Percentiles rank a stretch among this genome's conserved stretches.
Evolutionary conservation across 2,113 vertebrate species (phyloP).

Genomic region (Ceuthmochares aereus): DNA sequence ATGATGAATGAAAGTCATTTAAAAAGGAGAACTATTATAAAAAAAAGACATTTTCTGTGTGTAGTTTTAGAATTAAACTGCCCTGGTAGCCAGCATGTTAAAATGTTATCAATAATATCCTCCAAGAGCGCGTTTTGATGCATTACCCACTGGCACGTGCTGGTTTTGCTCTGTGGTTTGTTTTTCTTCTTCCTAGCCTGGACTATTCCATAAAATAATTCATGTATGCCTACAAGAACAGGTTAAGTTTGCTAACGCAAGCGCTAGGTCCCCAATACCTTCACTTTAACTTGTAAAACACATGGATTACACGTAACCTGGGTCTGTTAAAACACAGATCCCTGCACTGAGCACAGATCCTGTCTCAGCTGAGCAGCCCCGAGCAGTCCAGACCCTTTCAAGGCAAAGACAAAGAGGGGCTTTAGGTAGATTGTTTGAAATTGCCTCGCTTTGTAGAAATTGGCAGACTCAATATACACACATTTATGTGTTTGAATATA

Average conservation of each 20-base stretch:
- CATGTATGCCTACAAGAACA: background rate
- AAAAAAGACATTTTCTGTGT: background rate
- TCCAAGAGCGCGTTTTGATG: background rate
- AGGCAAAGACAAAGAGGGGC: background rate
- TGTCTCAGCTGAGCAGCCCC: background rate
- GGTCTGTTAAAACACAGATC: background rate
- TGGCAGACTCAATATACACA: background rate
- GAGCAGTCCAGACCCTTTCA: background rate
- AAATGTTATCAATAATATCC: background rate
- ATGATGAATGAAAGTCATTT: background rate
- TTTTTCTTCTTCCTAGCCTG: background rate
- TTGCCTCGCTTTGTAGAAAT: background rate
- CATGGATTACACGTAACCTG: background rate
- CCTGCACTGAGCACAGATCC: background rate
- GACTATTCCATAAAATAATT: background rate
- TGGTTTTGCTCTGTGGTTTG: background rate
- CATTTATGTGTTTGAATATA: background rate
- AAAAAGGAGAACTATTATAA: background rate
- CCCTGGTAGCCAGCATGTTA: background rate
- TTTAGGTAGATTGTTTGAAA: background rate
- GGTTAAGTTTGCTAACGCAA: background rate
- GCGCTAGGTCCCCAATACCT: background rate
- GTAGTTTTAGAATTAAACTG: background rate
- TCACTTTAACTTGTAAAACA: background rate
- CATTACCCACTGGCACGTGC: background rate